These are phyloP conservation scores for Coreoperca whiteheadi DNA, from an alignment of 2,113 vertebrate species.

Conservation along the genomic window DNA sequence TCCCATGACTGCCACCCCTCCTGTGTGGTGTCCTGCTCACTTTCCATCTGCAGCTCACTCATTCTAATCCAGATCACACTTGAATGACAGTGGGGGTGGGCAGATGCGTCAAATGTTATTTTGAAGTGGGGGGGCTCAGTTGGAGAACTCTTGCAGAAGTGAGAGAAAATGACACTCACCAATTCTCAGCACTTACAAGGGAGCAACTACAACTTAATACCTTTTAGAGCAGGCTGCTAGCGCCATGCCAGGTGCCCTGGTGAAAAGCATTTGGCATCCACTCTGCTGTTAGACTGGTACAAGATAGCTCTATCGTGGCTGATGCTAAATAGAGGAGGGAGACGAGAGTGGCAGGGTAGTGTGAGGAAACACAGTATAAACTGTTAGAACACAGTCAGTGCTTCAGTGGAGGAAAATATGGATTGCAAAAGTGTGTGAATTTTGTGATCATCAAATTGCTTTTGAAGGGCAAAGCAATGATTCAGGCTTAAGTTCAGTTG, in stretches of 20 bases:
- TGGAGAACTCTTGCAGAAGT: slow-evolving; percentile 13
- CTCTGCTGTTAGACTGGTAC: slow-evolving; percentile 42
- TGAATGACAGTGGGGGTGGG: slow-evolving; percentile 33
- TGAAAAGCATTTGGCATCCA: slow-evolving; percentile 55
- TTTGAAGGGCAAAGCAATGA: slow-evolving; percentile 32
- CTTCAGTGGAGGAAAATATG: slow-evolving; percentile 60
- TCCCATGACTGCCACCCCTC: slow-evolving; percentile 37
- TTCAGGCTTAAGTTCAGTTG: slow-evolving; percentile 11
- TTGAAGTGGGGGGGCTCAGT: not conserved
- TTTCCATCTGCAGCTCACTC: slow-evolving; percentile 59
- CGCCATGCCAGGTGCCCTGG: slow-evolving; percentile 26
- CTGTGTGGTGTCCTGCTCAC: slow-evolving; percentile 44
- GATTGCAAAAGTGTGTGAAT: slow-evolving; percentile 49
- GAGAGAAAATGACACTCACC: slow-evolving; percentile 23
- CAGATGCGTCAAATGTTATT: slow-evolving; percentile 24
- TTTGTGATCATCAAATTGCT: slow-evolving; percentile 31
- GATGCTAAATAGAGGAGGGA: slow-evolving; percentile 45
- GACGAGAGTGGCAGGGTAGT: slow-evolving; percentile 29
- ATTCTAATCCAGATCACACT: slow-evolving; percentile 51
- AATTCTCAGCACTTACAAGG: slow-evolving; percentile 3
- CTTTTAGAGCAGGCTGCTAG: slow-evolving; percentile 34
- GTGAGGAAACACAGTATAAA: slow-evolving; percentile 63
- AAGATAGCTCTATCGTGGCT: slow-evolving; percentile 44
- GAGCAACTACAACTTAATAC: slow-evolving; percentile 1
- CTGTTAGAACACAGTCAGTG: slow-evolving; percentile 59